Evolutionary conservation across 2,113 vertebrate species (phyloP), one percentile per base, ranked within the genome.

Genomic region (Meriones unguiculatus): DNA sequence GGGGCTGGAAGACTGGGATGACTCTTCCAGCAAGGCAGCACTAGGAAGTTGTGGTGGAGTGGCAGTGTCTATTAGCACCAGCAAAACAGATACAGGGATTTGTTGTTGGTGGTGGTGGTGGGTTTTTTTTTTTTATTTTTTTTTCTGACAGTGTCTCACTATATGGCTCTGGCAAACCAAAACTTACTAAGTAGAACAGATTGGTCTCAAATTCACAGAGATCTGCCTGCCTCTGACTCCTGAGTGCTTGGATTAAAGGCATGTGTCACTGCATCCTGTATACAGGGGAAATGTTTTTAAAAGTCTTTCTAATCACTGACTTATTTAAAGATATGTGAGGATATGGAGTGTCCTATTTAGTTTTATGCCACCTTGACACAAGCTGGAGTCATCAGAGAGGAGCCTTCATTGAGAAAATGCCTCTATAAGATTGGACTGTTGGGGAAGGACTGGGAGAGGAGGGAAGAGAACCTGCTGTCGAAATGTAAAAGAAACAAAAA

Each of bases 281-380:
- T 30, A 75, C 25, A 64, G 87, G 57, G 28, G 86, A 93, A 87
- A 77, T 90, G 85, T 62, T 95, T 72, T 94, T 91, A n/a, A 89
- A 94, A 96, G 25, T 90, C 77, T 94, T 95, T 95, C 70, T 28
- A 97, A 82, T 89, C 62, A 57, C 38, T 88, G 64, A 90, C 38
- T 95, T 94, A 62, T 85, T 96, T 76, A 92, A 85, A 93, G 38
- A 52, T 93, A 81, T 95, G 30, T 89, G 32, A 97, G 54, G 13
- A 22, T 88, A 30, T 85, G 28, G 62, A 90, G 15, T 35, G 4
- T 59, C 11, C 32, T 81, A 11, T 5, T 59, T 59, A 81, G 20
- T 81, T 81, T 81, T 81, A n/a, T 59, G 32, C 59, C 5, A 59
- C 10, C 50, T 78, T 54, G 15, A 14, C 54, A 82, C 32, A 81